Evolutionary conservation across 2,888 invertebrate species (phyloP).

Genomic region (Limulus polyphemus): DNA sequence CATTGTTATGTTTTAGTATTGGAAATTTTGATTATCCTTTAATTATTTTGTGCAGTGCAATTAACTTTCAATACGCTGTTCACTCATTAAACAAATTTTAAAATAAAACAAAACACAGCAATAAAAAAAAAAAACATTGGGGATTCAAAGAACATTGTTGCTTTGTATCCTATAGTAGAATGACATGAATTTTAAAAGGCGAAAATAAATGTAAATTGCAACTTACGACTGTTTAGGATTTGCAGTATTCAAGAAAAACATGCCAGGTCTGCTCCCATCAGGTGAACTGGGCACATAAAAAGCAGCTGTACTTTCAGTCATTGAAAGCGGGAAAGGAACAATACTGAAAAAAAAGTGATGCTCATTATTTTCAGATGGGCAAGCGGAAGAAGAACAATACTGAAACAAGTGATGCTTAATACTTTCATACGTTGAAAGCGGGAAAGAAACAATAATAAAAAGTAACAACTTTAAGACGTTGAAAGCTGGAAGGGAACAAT

Average conservation of each 20-base stretch:
- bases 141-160: too few species aligned
- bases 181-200: too few species aligned
- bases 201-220: neutral
- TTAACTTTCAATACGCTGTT: too few species aligned
- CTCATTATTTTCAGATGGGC: too few species aligned
- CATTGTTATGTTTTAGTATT: too few species aligned
- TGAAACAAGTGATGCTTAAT: too few species aligned
- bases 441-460: conserved; percentile 28
- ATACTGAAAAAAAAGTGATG: conserved; percentile 12
- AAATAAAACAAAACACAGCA: too few species aligned
- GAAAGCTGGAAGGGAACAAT: conserved; percentile 12
- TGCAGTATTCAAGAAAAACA: conserved; percentile 31
- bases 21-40: too few species aligned
- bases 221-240: conserved; percentile 29
- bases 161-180: too few species aligned
- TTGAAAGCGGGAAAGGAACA: conserved; percentile 8
- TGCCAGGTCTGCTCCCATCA: conserved; percentile 32
- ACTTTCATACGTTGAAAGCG: conserved; percentile 22
- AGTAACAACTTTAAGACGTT: conserved; percentile 26
- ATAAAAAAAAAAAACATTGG: too few species aligned
- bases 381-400: conserved; percentile 10
- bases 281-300: conserved; percentile 33
- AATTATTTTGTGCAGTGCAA: too few species aligned
- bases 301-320: conserved; percentile 29
- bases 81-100: too few species aligned